These are phyloP conservation scores for Andrena trimmerana DNA, from an alignment of 2,888 invertebrate genomes.

Conservation along the genomic window DNA sequence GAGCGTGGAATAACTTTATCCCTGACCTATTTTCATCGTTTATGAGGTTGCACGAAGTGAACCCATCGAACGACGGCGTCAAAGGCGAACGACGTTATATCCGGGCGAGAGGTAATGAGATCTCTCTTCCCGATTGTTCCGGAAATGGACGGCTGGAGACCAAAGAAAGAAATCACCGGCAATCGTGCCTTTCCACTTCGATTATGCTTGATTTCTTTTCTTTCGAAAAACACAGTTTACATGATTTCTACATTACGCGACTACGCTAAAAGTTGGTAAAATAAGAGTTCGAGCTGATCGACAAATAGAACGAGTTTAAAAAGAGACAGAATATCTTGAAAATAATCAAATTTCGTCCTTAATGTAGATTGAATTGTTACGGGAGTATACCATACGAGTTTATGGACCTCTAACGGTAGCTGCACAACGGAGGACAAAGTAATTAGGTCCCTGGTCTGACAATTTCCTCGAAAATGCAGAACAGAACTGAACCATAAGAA, in stretches of 20 bases:
- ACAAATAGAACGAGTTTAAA: neutral
- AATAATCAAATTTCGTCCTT: slow-evolving; percentile 18
- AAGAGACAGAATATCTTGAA: neutral
- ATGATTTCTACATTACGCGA: neutral
- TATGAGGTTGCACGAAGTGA: slow-evolving; percentile 59
- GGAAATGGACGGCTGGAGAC: slow-evolving; percentile 39
- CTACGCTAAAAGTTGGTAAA: neutral
- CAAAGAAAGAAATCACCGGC: slow-evolving; percentile 26
- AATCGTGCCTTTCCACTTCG: slow-evolving; percentile 17
- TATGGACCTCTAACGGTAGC: slow-evolving; percentile 24
- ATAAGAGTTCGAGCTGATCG: neutral
- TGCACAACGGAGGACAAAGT: slow-evolving; percentile 16
- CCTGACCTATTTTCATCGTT: slow-evolving; percentile 70
- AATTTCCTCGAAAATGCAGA: slow-evolving; percentile 48
- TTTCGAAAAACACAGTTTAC: neutral
- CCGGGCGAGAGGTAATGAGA: slow-evolving; percentile 64
- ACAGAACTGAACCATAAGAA: slow-evolving; percentile 19
- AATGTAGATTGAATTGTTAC: slow-evolving; percentile 17
- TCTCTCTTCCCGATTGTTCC: slow-evolving; percentile 49
- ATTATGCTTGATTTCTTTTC: slow-evolving; percentile 6
- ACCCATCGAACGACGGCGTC: slow-evolving; percentile 70
- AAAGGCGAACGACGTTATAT: slow-evolving; percentile 67
- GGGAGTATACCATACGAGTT: slow-evolving; percentile 17
- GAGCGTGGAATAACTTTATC: slow-evolving; percentile 54
- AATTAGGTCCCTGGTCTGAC: slow-evolving; percentile 44